Conservation (phyloP, 1,140 invertebrate species). For the Drosophila lowei region DNA sequence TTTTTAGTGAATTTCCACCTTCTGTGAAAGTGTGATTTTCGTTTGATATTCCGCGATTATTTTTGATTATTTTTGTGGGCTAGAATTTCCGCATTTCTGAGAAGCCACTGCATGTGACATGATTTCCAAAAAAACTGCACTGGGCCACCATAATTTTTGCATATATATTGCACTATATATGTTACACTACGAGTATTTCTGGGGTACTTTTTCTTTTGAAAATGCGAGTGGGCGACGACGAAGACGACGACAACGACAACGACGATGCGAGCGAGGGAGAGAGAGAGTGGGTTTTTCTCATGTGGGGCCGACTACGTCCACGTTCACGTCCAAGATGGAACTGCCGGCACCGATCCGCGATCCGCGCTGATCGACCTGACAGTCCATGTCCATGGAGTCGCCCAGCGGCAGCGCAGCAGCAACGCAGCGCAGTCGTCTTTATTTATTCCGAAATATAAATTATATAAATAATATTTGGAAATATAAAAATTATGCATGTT, state of each 20-base stretch:
- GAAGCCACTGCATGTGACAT: constrained; percentile 67
- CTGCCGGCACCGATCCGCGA: constrained; percentile 46
- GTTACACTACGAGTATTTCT: too few relatives aligned
- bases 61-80: constrained; percentile 27
- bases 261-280: not conserved
- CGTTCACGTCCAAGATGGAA: constrained; percentile 64
- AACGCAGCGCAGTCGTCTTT: constrained; percentile 13
- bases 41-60: constrained; percentile 1
- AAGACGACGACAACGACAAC: constrained; percentile 38
- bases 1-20: constrained; percentile 8
- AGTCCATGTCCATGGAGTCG: constrained; percentile 77
- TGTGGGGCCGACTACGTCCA: constrained; percentile 59
- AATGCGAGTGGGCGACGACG: constrained; percentile 53
- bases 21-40: constrained; percentile 1
- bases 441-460: constrained; percentile 73
- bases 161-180: constrained; percentile 30
- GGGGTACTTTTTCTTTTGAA: constrained; percentile 39
- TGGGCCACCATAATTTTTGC: constrained; percentile 42
- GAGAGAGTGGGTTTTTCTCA: constrained; percentile 39
- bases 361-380: constrained; percentile 61
- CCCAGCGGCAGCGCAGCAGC: too few relatives aligned
- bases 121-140: constrained; percentile 75
- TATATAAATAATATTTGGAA: constrained; percentile 66
- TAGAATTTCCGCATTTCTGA: constrained; percentile 51
- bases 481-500: constrained; percentile 64